phyloP scores from a whole-genome alignment of 2,888 invertebrate genomes.

The Branchellion lobata region DNA sequence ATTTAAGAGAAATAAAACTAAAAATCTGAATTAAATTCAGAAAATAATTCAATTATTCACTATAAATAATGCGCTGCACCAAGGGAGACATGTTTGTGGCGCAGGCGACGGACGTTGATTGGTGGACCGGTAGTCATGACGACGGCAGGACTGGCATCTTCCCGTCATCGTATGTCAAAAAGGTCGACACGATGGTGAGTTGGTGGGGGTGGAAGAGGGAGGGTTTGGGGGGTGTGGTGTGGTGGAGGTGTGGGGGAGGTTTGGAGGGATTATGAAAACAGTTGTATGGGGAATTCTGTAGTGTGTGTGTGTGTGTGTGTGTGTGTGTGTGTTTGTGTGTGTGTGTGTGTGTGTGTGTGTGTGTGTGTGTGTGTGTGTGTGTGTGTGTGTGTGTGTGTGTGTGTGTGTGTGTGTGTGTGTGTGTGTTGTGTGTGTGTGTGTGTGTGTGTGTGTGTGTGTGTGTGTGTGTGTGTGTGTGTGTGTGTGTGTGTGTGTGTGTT shows the following conservation, averaged over 20 bases:
- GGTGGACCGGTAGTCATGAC: conserved; percentile 94
- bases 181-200: conserved; percentile 45
- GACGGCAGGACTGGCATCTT: conserved; percentile 80
- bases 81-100: conserved; percentile 83
- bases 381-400: no score
- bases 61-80: no score
- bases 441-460: no score
- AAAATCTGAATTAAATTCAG: no score
- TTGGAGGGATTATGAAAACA: neutral
- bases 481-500: no score
- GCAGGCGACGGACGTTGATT: conserved; percentile 86
- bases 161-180: conserved; percentile 87
- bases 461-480: no score
- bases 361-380: no score
- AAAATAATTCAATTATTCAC: no score
- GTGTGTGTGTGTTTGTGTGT: no score
- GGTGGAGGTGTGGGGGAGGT: neutral
- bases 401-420: no score
- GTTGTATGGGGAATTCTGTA: neutral
- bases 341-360: no score
- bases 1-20: neutral
- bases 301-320: neutral
- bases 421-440: no score
- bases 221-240: neutral
- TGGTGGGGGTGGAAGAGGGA: neutral